Percentiles rank a stretch among this genome's conserved stretches.
Evolutionary conservation across 2,888 invertebrate species (phyloP).

Genomic region (Morpho achilles): DNA sequence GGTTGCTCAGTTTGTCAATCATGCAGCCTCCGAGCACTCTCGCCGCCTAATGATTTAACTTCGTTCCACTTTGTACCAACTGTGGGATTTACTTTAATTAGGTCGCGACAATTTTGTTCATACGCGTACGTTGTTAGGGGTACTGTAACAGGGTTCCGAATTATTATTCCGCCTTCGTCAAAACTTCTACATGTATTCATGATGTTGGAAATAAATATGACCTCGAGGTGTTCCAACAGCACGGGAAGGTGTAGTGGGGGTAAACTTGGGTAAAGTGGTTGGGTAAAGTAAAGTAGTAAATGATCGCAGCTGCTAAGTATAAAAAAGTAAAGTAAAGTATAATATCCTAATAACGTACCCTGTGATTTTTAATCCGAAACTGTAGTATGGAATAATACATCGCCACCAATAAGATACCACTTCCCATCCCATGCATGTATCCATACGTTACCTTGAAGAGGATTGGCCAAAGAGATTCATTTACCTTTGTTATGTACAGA

Average conservation of each 20-base stretch:
- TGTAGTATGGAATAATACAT: no score
- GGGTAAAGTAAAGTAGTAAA: no score
- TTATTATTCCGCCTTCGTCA: conserved; percentile 9
- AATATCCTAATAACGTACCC: no score
- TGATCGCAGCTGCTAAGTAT: no score
- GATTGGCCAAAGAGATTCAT: conserved; percentile 43
- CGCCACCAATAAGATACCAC: no score
- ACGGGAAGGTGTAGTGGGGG: no score
- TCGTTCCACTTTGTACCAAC: conserved; percentile 39
- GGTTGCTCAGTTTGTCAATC: conserved; percentile 65
- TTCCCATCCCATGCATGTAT: conserved; percentile 40
- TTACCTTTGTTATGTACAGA: conserved; percentile 39
- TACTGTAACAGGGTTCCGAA: conserved; percentile 15
- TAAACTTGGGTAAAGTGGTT: no score
- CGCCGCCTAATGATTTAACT: conserved; percentile 47
- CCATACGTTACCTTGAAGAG: conserved; percentile 37
- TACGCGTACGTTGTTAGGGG: conserved; percentile 21
- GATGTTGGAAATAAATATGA: no score
- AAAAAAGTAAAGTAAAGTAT: no score
- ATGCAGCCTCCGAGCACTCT: conserved; percentile 41
- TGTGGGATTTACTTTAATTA: conserved; percentile 44
- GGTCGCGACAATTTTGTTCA: conserved; percentile 36
- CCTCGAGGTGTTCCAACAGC: no score
- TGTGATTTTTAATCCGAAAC: no score
- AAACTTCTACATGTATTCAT: no score